A percentile compares a stretch with the other conserved stretches of the same genome.
phyloP scores from a whole-genome alignment of 2,888 invertebrate species.

The Sclerodermus sp. region DNA sequence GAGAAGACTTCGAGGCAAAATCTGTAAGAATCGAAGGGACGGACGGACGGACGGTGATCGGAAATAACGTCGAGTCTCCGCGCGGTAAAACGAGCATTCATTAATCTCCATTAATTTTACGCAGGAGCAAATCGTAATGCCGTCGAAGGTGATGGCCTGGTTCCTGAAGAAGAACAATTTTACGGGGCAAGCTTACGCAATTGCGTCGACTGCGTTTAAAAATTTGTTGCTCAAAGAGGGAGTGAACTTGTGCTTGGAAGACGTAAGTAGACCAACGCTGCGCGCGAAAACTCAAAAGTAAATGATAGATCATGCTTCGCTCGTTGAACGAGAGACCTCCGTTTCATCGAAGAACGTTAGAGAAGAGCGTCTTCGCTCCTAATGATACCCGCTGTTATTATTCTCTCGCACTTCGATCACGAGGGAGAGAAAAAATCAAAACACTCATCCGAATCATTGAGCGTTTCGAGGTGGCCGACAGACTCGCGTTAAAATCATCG shows the following conservation, averaged over 20 bases:
- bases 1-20: conserved; percentile 40
- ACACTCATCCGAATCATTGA: too few relatives aligned
- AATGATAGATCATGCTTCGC: too few relatives aligned
- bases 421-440: background rate
- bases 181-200: conserved; percentile 59
- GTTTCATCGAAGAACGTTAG: too few relatives aligned
- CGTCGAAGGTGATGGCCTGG: conserved; percentile 60
- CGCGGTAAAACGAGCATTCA: too few relatives aligned
- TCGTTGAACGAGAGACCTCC: too few relatives aligned
- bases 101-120: background rate
- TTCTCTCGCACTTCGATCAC: too few relatives aligned
- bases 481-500: background rate
- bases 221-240: conserved; percentile 57
- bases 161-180: conserved; percentile 62
- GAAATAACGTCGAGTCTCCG: too few relatives aligned
- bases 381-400: too few relatives aligned
- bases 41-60: too few relatives aligned
- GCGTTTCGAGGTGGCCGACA: too few relatives aligned
- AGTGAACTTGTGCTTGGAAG: conserved; percentile 50
- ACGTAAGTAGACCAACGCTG: conserved; percentile 33
- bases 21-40: conserved; percentile 28
- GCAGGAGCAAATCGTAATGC: conserved; percentile 59
- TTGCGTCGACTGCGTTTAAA: conserved; percentile 56
- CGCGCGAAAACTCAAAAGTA: too few relatives aligned
- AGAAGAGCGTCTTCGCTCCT: too few relatives aligned